Conservation (phyloP, 2,888 invertebrate genomes). For the Agrochola litura region DNA sequence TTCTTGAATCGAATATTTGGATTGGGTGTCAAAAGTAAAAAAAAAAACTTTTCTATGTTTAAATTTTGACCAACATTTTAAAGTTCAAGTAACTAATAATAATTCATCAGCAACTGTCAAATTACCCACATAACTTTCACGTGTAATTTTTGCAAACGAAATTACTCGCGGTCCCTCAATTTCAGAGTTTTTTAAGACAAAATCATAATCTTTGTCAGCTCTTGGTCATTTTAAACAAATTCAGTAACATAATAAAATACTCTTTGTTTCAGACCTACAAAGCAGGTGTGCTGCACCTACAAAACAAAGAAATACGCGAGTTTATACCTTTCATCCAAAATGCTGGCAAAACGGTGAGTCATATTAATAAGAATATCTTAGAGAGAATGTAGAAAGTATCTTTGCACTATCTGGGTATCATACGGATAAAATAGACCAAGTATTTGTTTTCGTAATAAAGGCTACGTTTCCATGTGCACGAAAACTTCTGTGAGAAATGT, state of each 20-base stretch:
- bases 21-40: neutral
- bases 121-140: neutral
- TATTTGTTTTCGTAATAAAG: neutral
- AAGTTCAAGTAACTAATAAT: neutral
- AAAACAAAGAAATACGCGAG: conserved; percentile 57
- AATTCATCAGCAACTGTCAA: neutral
- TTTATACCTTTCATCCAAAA: conserved; percentile 69
- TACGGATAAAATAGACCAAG: conserved; percentile 1
- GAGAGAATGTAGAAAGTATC: conserved; percentile 20
- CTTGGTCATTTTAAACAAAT: neutral
- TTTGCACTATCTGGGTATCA: conserved; percentile 17
- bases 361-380: conserved; percentile 16
- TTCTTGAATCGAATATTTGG: neutral
- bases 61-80: neutral
- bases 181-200: neutral
- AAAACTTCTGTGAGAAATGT: neutral
- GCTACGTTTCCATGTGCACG: neutral
- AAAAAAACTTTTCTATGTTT: neutral
- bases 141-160: neutral
- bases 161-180: neutral
- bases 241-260: neutral
- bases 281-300: conserved; percentile 69
- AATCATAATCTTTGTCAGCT: neutral
- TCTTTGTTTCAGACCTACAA: conserved; percentile 78
- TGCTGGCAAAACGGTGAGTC: conserved; percentile 76